Evolutionary conservation across 1,140 invertebrate species (phyloP).

Genomic region (Aricia agestis): DNA sequence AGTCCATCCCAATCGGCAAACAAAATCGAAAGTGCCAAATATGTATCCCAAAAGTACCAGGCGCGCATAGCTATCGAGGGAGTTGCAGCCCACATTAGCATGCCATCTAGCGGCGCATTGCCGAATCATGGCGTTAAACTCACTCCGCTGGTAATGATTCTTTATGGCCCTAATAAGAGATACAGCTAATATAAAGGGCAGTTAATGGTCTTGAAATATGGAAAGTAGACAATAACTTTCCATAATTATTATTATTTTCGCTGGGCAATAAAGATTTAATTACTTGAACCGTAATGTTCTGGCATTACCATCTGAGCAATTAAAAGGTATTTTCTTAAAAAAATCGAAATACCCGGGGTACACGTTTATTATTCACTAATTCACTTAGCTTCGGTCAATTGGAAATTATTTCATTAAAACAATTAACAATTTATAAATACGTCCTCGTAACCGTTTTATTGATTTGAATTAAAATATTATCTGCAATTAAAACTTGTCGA

Average conservation of each 20-base stretch:
- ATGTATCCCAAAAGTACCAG: slow-evolving; percentile 39
- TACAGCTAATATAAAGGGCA: neutral
- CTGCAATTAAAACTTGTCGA: slow-evolving; percentile 10
- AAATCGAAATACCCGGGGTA: neutral
- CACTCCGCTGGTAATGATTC: neutral
- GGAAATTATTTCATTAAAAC: slow-evolving; percentile 1
- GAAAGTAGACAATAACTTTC: too few species aligned
- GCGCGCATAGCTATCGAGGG: slow-evolving; percentile 23
- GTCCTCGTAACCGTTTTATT: slow-evolving; percentile 4
- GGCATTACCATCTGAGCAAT: too few species aligned
- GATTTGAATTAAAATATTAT: slow-evolving; percentile 2
- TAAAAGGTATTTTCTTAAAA: neutral
- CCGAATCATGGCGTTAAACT: slow-evolving; percentile 19
- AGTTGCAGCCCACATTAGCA: slow-evolving; percentile 10
- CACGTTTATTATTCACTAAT: neutral
- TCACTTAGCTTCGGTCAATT: neutral
- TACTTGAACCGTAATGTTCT: too few species aligned
- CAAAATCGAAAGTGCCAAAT: slow-evolving; percentile 35
- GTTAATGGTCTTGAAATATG: too few species aligned
- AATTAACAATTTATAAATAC: slow-evolving; percentile 4
- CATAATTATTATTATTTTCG: too few species aligned
- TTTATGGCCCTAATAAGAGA: neutral
- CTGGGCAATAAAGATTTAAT: too few species aligned
- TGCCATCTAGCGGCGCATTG: slow-evolving; percentile 26
- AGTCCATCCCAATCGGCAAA: neutral